Base-by-base conservation (phyloP, 1,140 invertebrate species). In the Notospermus geniculatus region DNA sequence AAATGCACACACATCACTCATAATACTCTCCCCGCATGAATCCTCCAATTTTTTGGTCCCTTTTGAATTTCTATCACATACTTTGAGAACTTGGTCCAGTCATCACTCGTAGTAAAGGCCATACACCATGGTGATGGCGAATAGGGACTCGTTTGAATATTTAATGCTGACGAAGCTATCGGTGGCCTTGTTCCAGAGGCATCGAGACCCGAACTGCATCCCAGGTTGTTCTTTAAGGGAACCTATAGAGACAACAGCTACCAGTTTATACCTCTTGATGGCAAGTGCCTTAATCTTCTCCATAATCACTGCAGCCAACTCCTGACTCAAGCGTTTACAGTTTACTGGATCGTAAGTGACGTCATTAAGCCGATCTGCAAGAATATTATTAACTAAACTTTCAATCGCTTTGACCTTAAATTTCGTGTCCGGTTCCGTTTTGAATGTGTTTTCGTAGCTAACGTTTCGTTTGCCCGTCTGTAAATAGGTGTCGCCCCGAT, bases 151-250 rank as follows among this genome's bases (percentile, higher is more conserved):
- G 60, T 80, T 80, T 28, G 70, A 69, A 60, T 69, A 80, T 59
- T 70, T 71, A 29, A 76, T 75, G 63, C 73, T 77, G 17, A 74
- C 68, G 63, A 78, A 79, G 64, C 69, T 74, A 64, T 80, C 78
- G 13, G 75, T 76, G 60, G 72, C 68, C 54, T 72, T 71, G 60
- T 80, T 76, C 78, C 78, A 80, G 11, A 80, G 62, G 67, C 78
- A 80, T 1, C 78, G 67, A 56, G 74, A 77, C 1, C 72, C 76
- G 52, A 77, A 75, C 61, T 77, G 74, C 61, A 79, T 72, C 19
- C 74, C 77, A 0, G 77, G 72, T 53, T 68, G 64, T 54, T 77
- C 76, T 57, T 68, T 71, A 2, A 76, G 41, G 58, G 68, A 70
- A 9, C 77, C 76, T 43, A 80, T 72, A 9, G 70, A 73, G 1